Evolutionary conservation across 2,888 invertebrate species (phyloP), one percentile per base, ranked within the genome.

Genomic region (Lymantria dispar): DNA sequence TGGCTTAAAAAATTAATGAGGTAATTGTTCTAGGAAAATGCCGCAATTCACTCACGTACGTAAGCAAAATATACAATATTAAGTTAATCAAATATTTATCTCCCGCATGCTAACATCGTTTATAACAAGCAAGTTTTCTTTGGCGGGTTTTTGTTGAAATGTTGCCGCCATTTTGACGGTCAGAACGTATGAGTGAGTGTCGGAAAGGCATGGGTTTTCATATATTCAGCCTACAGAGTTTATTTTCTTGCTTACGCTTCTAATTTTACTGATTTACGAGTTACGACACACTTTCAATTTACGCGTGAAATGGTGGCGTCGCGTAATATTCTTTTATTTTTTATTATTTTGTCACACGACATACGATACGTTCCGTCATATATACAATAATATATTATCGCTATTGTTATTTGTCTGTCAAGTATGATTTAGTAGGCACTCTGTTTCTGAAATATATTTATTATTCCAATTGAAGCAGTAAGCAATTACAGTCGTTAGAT

Each of bases 201-300:
- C 9, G 9, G 36, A 11, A 11, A 36, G 43, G 38, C 48, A 45
- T 14, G 14, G 37, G 33, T 42, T 12, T 40, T 48, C 43, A 43
- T 40, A 30, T 43, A 46, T 48, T 39, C 45, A 43, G 45, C 22
- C 48, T 43, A 7, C 13, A n/a, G 13, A 48, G 3, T 46, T 48
- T 33, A 39, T 46, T 39, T 13, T 33, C 8, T 52, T 52, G 48
- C 43, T 43, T 45, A 43, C 46, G 40, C 46, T 46, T 45, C 43
- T 52, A 43, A 52, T 52, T 52, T 52, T 13, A 30, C 48, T 45
- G 48, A 52, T 52, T 45, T 48, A 45, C 40, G 48, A 52, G 48
- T 45, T 48, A 43, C 40, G 52, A 48, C 48, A 45, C 52, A 45
- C 36, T 44, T 45, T 47, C 46, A 50, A 50, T 42, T 50, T 33